phyloP scores from a whole-genome alignment of 37 sponge, comb jelly and placozoan species.

The Axinella damicornis region DNA sequence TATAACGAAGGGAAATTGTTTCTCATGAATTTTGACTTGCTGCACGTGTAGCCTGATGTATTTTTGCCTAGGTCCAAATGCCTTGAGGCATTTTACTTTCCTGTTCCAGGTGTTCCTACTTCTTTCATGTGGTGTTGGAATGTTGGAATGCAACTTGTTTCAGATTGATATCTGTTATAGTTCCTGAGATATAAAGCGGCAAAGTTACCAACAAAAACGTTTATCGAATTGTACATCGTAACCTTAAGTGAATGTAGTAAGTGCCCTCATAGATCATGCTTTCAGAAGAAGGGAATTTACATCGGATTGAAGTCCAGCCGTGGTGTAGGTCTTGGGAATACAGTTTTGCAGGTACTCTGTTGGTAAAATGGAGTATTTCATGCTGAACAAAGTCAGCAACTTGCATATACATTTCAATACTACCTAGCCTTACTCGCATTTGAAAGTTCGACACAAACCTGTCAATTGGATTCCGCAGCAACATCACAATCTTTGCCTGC shows the following conservation, averaged over 20 bases:
- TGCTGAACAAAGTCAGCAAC: constrained; percentile 1
- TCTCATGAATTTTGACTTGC: too few species aligned
- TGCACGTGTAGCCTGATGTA: too few species aligned
- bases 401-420: neutral
- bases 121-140: too few species aligned
- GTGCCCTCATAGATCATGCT: constrained; percentile 51
- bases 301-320: neutral
- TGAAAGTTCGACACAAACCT: constrained; percentile 62
- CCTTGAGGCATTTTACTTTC: too few species aligned
- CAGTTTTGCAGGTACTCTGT: neutral
- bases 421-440: constrained; percentile 7
- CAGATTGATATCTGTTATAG: too few species aligned
- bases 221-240: too few species aligned
- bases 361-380: neutral
- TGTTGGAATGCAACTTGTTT: too few species aligned
- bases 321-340: neutral
- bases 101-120: too few species aligned
- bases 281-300: neutral
- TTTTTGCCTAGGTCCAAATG: too few species aligned
- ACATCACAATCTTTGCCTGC: constrained; percentile 38
- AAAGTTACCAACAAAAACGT: too few species aligned
- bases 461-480: constrained; percentile 45
- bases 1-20: too few species aligned
- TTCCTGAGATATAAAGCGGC: too few species aligned
- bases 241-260: constrained; percentile 52